phyloP scores from a whole-genome alignment of 1,140 invertebrate species.

The Stegodyphus dumicola region DNA sequence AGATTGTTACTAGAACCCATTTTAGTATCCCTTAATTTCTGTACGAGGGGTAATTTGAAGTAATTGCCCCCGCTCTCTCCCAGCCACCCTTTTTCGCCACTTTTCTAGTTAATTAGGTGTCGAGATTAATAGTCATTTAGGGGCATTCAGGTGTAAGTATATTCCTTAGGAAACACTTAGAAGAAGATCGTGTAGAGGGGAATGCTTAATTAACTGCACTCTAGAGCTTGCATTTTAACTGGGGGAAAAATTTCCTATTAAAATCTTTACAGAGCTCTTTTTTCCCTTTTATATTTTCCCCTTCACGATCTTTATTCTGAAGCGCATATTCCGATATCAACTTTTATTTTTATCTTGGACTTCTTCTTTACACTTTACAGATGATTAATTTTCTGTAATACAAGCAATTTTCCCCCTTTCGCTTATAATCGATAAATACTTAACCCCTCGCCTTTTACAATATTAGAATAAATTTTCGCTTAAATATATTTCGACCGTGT shows the following conservation, averaged over 20 bases:
- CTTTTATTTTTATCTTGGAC: constrained; percentile 23
- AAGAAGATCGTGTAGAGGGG: neutral
- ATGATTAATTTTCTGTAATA: constrained; percentile 50
- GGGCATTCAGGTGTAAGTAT: constrained; percentile 51
- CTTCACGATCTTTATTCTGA: neutral
- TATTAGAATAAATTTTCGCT: constrained; percentile 43
- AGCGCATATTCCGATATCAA: neutral
- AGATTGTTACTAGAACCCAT: neutral
- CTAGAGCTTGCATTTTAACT: neutral
- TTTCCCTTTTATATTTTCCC: neutral
- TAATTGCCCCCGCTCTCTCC: constrained; percentile 36
- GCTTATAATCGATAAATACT: constrained; percentile 24
- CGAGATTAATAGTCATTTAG: constrained; percentile 58
- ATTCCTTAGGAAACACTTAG: constrained; percentile 46
- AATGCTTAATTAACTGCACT: constrained; percentile 27
- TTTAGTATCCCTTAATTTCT: constrained; percentile 7
- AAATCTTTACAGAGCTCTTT: constrained; percentile 12
- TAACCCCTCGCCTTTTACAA: constrained; percentile 8
- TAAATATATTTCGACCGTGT: neutral
- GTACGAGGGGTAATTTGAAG: constrained; percentile 18
- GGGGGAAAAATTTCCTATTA: constrained; percentile 30
- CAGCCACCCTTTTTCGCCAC: neutral
- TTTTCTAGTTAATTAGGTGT: constrained; percentile 59
- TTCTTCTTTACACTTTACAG: constrained; percentile 32
- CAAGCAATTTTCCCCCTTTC: constrained; percentile 14